phyloP scores from a whole-genome alignment of 2,888 invertebrate species.

The Acanthacorydalis orientalis region DNA sequence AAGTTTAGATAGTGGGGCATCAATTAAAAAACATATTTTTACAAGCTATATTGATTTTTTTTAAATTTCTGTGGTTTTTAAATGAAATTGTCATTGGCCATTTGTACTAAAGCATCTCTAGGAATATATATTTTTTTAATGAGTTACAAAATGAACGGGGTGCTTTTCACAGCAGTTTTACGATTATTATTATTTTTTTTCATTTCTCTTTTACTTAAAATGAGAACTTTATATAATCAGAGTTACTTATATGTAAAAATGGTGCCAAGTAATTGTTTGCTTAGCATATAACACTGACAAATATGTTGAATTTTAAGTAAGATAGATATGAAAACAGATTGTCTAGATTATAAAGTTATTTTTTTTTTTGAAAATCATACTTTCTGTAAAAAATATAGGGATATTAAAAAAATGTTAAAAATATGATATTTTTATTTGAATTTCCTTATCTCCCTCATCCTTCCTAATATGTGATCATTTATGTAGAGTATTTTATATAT shows the following conservation, averaged over 20 bases:
- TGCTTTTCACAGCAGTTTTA: no score
- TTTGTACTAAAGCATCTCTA: no score
- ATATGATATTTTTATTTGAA: background rate
- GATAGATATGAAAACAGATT: no score
- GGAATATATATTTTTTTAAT: no score
- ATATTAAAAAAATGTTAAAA: conserved; percentile 1
- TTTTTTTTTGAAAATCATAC: background rate
- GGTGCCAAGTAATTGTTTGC: background rate
- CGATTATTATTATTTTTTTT: background rate
- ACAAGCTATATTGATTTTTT: no score
- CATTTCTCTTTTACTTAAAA: background rate
- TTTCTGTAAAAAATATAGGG: background rate
- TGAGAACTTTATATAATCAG: background rate
- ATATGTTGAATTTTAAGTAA: no score
- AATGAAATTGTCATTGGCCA: no score
- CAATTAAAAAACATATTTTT: no score
- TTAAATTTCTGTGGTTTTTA: no score
- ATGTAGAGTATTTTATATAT: no score
- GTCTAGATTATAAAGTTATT: background rate
- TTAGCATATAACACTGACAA: background rate
- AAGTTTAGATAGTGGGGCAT: no score
- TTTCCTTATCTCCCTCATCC: background rate
- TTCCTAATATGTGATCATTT: background rate
- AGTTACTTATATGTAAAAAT: background rate
- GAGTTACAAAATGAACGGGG: no score